Evolutionary conservation across 30 jellyfish, hydroid and myxozoan species (phyloP).

Genomic region (Hydra vulgaris): DNA sequence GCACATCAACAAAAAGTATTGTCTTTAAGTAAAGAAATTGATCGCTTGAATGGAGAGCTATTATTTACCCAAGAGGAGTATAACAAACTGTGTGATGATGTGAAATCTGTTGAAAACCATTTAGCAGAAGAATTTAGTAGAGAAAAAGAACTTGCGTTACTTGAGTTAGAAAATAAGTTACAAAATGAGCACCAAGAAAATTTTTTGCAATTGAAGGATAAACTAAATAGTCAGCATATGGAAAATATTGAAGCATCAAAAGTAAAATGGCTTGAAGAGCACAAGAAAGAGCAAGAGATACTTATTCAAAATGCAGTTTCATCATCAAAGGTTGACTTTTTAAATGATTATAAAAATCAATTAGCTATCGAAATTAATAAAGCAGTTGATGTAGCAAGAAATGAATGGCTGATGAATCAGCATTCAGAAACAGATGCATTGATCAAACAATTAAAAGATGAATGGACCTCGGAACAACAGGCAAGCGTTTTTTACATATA

Average conservation of each 20-base stretch:
- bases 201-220: slow-evolving; percentile 18
- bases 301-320: slow-evolving; percentile 48
- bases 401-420: no score
- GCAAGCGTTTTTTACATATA: no score
- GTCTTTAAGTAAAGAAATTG: slow-evolving; percentile 9
- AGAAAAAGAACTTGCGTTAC: not conserved
- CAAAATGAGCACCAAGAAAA: slow-evolving; percentile 33
- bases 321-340: slow-evolving; percentile 58
- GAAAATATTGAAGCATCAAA: slow-evolving; percentile 31
- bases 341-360: not conserved
- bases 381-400: slow-evolving; percentile 10
- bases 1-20: not conserved
- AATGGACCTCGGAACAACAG: no score
- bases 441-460: no score
- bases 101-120: slow-evolving; percentile 33
- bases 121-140: slow-evolving; percentile 27
- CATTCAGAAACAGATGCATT: no score
- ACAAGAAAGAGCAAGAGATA: slow-evolving; percentile 27
- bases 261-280: slow-evolving; percentile 26
- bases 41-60: slow-evolving; percentile 32
- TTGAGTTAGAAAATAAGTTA: slow-evolving; percentile 20
- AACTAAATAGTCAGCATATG: slow-evolving; percentile 8
- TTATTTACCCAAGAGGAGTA: slow-evolving; percentile 63
- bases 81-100: slow-evolving; percentile 50
- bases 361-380: not conserved